Percentiles rank a stretch among this genome's conserved stretches.
Evolutionary conservation across 1,140 invertebrate species (phyloP).

Genomic region (Drosophila kohkoa): DNA sequence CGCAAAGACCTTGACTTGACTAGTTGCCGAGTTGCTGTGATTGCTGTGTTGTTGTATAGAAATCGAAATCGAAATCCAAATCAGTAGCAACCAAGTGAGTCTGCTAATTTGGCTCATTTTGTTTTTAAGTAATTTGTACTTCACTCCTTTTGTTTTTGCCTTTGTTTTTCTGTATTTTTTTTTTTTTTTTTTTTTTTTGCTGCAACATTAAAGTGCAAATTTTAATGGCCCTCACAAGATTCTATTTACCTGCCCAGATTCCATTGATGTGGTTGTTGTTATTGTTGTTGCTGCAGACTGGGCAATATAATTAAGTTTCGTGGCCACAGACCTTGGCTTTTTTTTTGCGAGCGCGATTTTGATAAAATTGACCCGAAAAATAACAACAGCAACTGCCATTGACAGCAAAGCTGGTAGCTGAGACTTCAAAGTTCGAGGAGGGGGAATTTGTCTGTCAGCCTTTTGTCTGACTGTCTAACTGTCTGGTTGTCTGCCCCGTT

Average conservation of each 20-base stretch:
- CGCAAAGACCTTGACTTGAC: slow-evolving; percentile 74
- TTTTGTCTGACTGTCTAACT: slow-evolving; percentile 47
- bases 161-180: slow-evolving; percentile 10
- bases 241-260: slow-evolving; percentile 58
- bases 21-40: slow-evolving; percentile 4
- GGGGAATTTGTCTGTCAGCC: slow-evolving; percentile 69
- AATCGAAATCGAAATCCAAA: slow-evolving; percentile 64
- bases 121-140: slow-evolving; percentile 79
- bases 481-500: slow-evolving; percentile 32
- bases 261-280: slow-evolving; percentile 49
- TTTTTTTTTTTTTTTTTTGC: slow-evolving; percentile 9
- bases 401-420: slow-evolving; percentile 53
- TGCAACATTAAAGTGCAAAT: slow-evolving; percentile 81
- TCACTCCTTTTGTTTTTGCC: slow-evolving; percentile 41
- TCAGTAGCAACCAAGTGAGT: slow-evolving; percentile 77
- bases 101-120: slow-evolving; percentile 82
- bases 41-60: slow-evolving; percentile 49
- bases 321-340: slow-evolving; percentile 78
- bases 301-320: slow-evolving; percentile 82
- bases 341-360: slow-evolving; percentile 60
- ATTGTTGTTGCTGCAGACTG: slow-evolving; percentile 32
- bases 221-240: slow-evolving; percentile 70
- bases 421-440: not conserved
- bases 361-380: slow-evolving; percentile 77
- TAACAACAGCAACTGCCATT: slow-evolving; percentile 56